These are phyloP conservation scores for Lepidurus packardi DNA, from an alignment of 1,140 invertebrate genomes.

Conservation along the genomic window DNA sequence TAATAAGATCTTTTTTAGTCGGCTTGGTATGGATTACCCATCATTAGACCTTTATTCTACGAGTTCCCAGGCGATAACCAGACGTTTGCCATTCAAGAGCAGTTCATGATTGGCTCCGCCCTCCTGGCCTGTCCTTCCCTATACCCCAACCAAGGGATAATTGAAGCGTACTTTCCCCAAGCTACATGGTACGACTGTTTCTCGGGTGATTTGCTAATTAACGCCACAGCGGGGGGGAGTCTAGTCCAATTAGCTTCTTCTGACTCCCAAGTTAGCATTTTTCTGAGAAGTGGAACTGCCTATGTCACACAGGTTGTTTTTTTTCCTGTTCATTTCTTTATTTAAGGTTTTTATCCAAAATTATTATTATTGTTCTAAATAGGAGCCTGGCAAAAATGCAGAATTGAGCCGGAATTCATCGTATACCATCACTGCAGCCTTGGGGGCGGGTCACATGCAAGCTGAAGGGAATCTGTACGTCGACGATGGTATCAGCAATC, in stretches of 20 bases:
- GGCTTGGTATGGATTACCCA: conserved; percentile 43
- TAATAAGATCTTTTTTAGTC: background rate
- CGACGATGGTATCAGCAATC: conserved; percentile 24
- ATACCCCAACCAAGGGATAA: background rate
- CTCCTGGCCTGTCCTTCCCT: conserved; percentile 35
- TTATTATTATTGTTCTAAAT: background rate
- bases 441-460: background rate
- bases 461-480: conserved; percentile 28
- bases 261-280: conserved; percentile 25
- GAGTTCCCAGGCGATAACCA: conserved; percentile 39
- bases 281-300: conserved; percentile 19
- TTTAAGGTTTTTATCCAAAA: background rate
- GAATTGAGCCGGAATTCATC: conserved; percentile 5
- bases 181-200: conserved; percentile 31
- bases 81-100: conserved; percentile 36
- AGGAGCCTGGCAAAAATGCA: background rate
- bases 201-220: conserved; percentile 3
- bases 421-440: conserved; percentile 31
- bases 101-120: conserved; percentile 39
- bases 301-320: conserved; percentile 25
- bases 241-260: background rate
- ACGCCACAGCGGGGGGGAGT: background rate
- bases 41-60: conserved; percentile 47
- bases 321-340: background rate
- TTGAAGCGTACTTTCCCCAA: conserved; percentile 29